A percentile compares a stretch with the other conserved stretches of the same genome.
Conservation (phyloP, 2,113 vertebrate genomes). For the Trinectes maculatus region DNA sequence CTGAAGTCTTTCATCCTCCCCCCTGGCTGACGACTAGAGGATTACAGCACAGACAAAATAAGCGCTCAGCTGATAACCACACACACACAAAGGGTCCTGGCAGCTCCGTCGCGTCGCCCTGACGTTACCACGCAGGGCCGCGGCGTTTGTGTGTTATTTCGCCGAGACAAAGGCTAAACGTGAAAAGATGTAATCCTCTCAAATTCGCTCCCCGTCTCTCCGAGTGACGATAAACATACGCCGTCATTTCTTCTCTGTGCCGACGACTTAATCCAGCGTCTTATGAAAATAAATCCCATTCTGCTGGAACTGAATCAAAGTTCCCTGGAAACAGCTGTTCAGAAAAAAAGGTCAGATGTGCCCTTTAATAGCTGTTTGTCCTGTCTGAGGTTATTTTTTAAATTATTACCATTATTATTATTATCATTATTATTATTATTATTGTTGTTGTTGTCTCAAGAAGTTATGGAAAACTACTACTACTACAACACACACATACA, state of each 20-base stretch:
- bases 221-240: constrained; percentile 28
- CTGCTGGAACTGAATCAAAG: constrained; percentile 51
- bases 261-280: constrained; percentile 39
- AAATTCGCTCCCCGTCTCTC: too few relatives aligned
- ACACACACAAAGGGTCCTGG: constrained; percentile 48
- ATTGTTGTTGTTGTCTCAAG: too few relatives aligned
- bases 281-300: constrained; percentile 38
- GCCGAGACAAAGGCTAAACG: constrained; percentile 41
- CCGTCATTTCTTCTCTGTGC: background rate
- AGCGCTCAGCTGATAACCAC: constrained; percentile 54
- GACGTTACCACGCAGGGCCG: constrained; percentile 26
- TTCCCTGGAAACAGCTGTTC: constrained; percentile 38
- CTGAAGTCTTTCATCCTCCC: constrained; percentile 67
- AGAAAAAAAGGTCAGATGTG: background rate
- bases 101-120: constrained; percentile 35
- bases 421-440: too few relatives aligned
- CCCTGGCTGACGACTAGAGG: constrained; percentile 50
- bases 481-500: too few relatives aligned
- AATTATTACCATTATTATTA: too few relatives aligned
- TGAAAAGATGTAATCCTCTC: constrained; percentile 52
- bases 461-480: too few relatives aligned
- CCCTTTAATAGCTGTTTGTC: background rate
- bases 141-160: constrained; percentile 18
- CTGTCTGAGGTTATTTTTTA: too few relatives aligned
- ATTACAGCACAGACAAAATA: constrained; percentile 77